Evolutionary conservation across 2,888 invertebrate species (phyloP), one percentile per base, ranked within the genome.

Genomic region (Callyntrura guangdongensis): DNA sequence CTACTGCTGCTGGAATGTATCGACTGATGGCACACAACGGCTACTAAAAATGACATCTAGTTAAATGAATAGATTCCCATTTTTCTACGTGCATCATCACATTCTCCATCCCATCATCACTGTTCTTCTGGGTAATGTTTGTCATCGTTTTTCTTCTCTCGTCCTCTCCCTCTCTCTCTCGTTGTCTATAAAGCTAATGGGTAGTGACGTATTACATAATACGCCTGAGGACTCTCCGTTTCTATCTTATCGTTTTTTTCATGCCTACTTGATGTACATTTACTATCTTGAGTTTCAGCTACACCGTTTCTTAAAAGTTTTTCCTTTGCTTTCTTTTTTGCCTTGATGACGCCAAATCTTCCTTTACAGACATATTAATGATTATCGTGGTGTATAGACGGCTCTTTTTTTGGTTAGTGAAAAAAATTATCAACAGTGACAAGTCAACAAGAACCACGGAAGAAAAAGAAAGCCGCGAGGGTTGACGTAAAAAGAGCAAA

Each of bases 161-260:
- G 3, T 36, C 36, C 36, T 36, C 36, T 6, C 36, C 3, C 36
- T 36, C 36, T 36, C 36, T 36, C n/a, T n/a, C 56, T 87, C 69
- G 87, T 81, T 81, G 87, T 81, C 81, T 87, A 53, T 1, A 36
- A 2, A 53, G 56, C 87, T 88, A 88, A 88, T 88, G 87, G 82
- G 79, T 61, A 83, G 47, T 72, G 82, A 83, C 88, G 88, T 88
- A 88, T 82, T 88, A 88, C 88, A 61, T 61, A 88, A 82, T 49
- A 88, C 59, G 74, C 67, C 72, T 61, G 25, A 72, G 59, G 45
- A 5, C 36, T 36, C 36, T 36, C 36, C 36, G 3, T 36, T 36
- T 6, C 36, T 69, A 56, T 81, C 69, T n/a, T 36, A 3, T 17
- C 14, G 3, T 59, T n/a, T 22, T 67, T 49, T 25, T 22, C 53